phyloP scores from a whole-genome alignment of 35 echinoderm and acorn worm genomes.

The Lytechinus pictus region DNA sequence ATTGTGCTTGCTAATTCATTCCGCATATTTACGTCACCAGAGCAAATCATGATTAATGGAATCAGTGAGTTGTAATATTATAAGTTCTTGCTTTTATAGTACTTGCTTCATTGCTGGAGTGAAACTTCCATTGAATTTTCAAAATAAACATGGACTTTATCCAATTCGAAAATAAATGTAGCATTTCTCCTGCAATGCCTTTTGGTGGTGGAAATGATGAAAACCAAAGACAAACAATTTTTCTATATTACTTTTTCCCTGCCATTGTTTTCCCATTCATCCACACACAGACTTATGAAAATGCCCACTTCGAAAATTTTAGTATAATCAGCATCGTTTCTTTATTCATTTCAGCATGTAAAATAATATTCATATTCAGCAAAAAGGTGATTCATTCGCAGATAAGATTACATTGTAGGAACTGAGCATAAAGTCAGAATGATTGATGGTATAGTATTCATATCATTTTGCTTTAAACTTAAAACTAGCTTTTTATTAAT shows the following conservation, averaged over 20 bases:
- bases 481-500: not conserved
- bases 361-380: too few relatives aligned
- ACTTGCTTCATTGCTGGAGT: not conserved
- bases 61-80: not conserved
- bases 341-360: too few relatives aligned
- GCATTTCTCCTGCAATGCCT: not conserved
- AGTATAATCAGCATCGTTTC: too few relatives aligned
- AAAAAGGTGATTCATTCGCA: too few relatives aligned
- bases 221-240: not conserved
- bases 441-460: too few relatives aligned
- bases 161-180: not conserved
- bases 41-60: not conserved
- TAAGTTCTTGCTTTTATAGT: not conserved
- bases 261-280: not conserved
- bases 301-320: not conserved
- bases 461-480: too few relatives aligned
- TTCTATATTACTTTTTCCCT: not conserved
- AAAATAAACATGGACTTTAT: not conserved
- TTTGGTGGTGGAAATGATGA: not conserved
- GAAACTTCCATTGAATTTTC: not conserved
- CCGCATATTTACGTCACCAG: not conserved
- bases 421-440: too few relatives aligned
- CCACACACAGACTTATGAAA: not conserved
- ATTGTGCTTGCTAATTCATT: not conserved
- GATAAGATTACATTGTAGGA: too few relatives aligned